Evolutionary conservation across 2,797 vertebrate genomes (phyloP), one percentile per base, ranked within the genome.

Genomic region (Denticeps clupeoides): DNA sequence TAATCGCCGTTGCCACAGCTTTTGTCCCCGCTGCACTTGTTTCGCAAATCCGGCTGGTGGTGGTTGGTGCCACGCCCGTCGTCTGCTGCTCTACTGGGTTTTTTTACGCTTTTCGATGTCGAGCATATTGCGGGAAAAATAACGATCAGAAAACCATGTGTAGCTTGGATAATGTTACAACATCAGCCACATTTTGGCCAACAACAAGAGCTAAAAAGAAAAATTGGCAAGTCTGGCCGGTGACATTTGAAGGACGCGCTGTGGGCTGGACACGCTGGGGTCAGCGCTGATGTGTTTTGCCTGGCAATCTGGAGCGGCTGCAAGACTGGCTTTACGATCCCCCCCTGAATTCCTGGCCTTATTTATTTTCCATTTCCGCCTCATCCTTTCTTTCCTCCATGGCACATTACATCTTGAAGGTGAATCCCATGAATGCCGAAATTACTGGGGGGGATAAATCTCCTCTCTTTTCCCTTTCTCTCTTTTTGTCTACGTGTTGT

Each of bases 381-480:
- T 52, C 19, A 7, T 22, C 21, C 25, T 24, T 27, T 7, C 4
- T 19, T 68, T 71, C 66, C 71, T 75, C 63, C 70, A 77, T 74
- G 78, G 70, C 71, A 78, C 78, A 83, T 83, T 82, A 81, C 71
- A 77, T 79, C 80, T 71, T 82, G 78, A 84, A 83, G 82, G 83
- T 83, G 80, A 86, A 74, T 79, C 72, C 70, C 79, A 81, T 82
- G 82, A 83, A 80, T 77, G 71, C 71, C 59, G 58, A 80, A 81
- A 81, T 82, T 74, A 81, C 75, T 67, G 72, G 67, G 64, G 65
- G 73, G 74, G 66, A 75, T 78, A 74, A 77, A 82, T 64, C 24
- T 48, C 58, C 58, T 16, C 18, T 6, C 7, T 31, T 47, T 23
- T 24, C 33, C 19, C 18, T 47, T 31, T 61, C 56, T 48, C 22